phyloP scores from a whole-genome alignment of 2,797 vertebrate genomes.

The Thamnophis elegans region DNA sequence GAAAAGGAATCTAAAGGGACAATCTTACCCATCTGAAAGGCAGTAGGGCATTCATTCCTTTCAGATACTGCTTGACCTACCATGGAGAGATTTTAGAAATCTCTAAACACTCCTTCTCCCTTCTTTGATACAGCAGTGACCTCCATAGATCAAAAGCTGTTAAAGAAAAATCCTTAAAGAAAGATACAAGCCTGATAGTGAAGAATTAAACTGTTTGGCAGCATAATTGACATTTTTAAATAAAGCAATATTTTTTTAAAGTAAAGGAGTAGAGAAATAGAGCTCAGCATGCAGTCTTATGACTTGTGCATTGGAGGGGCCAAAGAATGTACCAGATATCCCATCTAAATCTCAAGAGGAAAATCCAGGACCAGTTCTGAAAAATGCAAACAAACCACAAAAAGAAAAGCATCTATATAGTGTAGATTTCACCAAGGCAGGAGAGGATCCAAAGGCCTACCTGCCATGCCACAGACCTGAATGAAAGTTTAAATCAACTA shows the following conservation, averaged over 20 bases:
- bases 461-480: not conserved
- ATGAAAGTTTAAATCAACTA: not conserved
- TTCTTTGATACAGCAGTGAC: not conserved
- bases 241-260: not conserved
- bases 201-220: not conserved
- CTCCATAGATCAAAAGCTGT: slow-evolving; percentile 6
- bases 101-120: not conserved
- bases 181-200: not conserved
- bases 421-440: not conserved
- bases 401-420: not conserved
- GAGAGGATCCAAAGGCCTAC: not conserved
- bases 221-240: not conserved
- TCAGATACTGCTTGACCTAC: not conserved
- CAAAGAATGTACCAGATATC: not conserved
- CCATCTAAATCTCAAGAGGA: not conserved
- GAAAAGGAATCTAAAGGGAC: not conserved
- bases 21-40: slow-evolving; percentile 31
- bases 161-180: not conserved
- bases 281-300: not conserved
- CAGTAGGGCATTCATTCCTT: slow-evolving; percentile 12
- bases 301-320: not conserved
- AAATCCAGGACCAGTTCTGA: not conserved
- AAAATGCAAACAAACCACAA: not conserved
- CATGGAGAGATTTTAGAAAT: not conserved
- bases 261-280: not conserved